Base-by-base conservation (phyloP, 2,888 invertebrate species). In the Limnephilus marmoratus region DNA sequence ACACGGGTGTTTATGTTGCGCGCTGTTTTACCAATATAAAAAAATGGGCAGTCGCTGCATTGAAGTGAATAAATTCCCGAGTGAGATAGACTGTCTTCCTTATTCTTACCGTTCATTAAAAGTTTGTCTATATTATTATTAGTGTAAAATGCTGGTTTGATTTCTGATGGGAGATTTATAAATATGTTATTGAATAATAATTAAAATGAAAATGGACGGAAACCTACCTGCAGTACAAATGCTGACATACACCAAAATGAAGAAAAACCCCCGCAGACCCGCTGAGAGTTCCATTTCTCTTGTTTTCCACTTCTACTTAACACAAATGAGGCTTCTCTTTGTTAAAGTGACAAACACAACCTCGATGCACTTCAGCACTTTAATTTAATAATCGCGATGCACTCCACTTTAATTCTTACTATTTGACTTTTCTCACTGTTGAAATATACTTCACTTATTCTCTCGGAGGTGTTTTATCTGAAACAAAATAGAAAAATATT, bases 331-430 rank as follows among this genome's bases (percentile, higher is more conserved):
- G 18, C 85, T 34, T 34, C 18, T 68, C 68, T 68, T 68, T 68
- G 24, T 24, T 24, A 24, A 68, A 9, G 68, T n/a, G 24, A 41
- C 18, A 85, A 85, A 31, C 24, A 41, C n/a, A 29, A 87, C 29
- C 18, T 29, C n/a, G 45, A 53, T 87, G 45, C 87, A 87, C 53
- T 49, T 29, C n/a, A 68, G 53, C 45, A 87, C 87, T 68, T 68
- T 68, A 87, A 87, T 87, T 45, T 53, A 53, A 53, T 31, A 53
- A 53, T 24, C 13, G n/a, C 49, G 31, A 31, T 53, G 53, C 87
- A 87, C 53, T 87, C 18, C 34, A 87, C 87, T n/a, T 87, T 87
- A 53, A 68, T 87, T 85, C 18, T 85, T 68, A 85, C 34, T 24
- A 68, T 68, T 68, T 68, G 24, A 68, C 24, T 24, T 68, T 2